Percentiles rank a stretch among this genome's conserved stretches.
Evolutionary conservation across 2,888 invertebrate genomes (phyloP).

Genomic region (Panzeria rudis): DNA sequence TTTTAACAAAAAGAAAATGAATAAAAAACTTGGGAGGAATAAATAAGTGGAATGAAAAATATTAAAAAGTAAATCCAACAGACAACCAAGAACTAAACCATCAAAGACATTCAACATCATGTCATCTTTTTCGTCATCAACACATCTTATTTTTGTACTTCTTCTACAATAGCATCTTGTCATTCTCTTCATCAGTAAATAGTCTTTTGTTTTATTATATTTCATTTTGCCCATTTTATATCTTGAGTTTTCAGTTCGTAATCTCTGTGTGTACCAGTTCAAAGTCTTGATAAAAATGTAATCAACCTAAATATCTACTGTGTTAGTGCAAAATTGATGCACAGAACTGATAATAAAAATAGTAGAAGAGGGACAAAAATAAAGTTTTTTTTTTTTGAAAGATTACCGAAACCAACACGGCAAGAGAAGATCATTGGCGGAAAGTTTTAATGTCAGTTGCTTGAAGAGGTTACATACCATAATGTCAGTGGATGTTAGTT

Average conservation of each 20-base stretch:
- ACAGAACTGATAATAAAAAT: background rate
- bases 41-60: background rate
- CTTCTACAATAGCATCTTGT: slow-evolving; percentile 26
- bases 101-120: slow-evolving; percentile 68
- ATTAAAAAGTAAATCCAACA: slow-evolving; percentile 44
- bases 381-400: background rate
- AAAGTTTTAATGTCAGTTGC: no score
- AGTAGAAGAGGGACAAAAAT: background rate
- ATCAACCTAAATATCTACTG: slow-evolving; percentile 64
- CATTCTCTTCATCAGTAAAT: slow-evolving; percentile 38
- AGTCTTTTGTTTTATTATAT: slow-evolving; percentile 58
- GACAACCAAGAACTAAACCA: slow-evolving; percentile 51
- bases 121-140: slow-evolving; percentile 70
- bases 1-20: slow-evolving; percentile 24
- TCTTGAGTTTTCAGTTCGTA: slow-evolving; percentile 41
- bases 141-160: slow-evolving; percentile 62
- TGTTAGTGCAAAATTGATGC: background rate
- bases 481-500: no score
- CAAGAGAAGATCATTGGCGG: no score
- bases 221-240: slow-evolving; percentile 36
- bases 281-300: slow-evolving; percentile 58
- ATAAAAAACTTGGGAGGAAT: slow-evolving; percentile 20
- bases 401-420: no score
- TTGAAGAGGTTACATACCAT: no score
- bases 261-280: slow-evolving; percentile 43